phyloP scores from a whole-genome alignment of 2,113 vertebrate genomes.

The Lonchura striata region DNA sequence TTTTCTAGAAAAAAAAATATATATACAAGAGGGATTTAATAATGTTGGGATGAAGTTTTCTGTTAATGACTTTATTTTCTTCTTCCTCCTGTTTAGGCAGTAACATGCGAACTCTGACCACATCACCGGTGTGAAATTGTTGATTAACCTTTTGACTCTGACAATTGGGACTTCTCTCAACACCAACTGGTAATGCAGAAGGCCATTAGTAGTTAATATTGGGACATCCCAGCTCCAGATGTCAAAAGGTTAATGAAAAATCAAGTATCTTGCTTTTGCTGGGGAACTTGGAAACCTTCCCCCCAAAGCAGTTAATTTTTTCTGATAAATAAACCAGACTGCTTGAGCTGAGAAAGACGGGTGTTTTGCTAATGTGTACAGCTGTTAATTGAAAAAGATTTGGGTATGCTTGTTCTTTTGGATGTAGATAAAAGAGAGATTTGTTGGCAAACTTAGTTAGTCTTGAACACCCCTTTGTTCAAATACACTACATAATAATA shows the following conservation, averaged over 20 bases:
- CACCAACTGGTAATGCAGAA: conserved; percentile 61
- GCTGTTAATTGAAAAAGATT: conserved; percentile 74
- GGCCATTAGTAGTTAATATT: conserved; percentile 58
- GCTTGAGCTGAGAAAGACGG: background rate
- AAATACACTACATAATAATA: conserved; percentile 71
- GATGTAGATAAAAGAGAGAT: conserved; percentile 67
- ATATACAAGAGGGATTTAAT: background rate
- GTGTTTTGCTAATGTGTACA: conserved; percentile 63
- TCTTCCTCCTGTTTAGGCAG: background rate
- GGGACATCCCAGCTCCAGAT: conserved; percentile 47
- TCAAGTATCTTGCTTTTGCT: conserved; percentile 61
- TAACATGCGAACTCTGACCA: conserved; percentile 26
- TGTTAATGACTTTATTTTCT: conserved; percentile 13
- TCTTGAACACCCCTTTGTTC: conserved; percentile 70
- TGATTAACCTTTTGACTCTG: conserved; percentile 70
- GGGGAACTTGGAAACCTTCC: conserved; percentile 28
- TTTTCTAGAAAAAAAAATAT: background rate
- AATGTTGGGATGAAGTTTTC: background rate
- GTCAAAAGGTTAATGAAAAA: conserved; percentile 74
- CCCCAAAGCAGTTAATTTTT: conserved; percentile 21
- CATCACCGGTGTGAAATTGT: conserved; percentile 60
- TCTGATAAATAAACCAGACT: conserved; percentile 37
- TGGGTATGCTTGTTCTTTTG: conserved; percentile 61
- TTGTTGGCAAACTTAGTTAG: conserved; percentile 68
- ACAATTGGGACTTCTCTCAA: conserved; percentile 27